Evolutionary conservation across 2,113 vertebrate genomes (phyloP).

Genomic region (Plecturocebus donacophilus): DNA sequence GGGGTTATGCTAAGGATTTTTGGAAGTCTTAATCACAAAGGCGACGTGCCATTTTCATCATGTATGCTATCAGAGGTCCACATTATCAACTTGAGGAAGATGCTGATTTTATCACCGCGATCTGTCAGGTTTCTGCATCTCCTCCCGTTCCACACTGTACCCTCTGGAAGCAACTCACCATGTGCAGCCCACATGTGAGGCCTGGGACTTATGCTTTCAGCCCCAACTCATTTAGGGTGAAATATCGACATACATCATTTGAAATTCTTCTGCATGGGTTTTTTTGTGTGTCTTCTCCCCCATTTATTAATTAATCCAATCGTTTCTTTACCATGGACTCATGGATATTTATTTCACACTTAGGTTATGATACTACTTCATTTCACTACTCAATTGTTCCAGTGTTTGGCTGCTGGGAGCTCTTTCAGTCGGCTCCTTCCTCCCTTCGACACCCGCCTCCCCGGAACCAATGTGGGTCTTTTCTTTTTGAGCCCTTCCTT

Average conservation of each 20-base stretch:
- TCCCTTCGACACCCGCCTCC: background rate
- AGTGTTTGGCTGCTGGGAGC: background rate
- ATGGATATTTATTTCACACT: background rate
- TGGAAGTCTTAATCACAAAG: background rate
- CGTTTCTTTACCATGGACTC: background rate
- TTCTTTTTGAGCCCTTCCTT: background rate
- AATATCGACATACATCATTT: background rate
- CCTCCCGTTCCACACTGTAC: background rate
- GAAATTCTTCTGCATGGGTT: background rate
- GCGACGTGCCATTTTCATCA: background rate
- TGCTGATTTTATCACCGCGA: background rate
- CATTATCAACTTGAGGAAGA: background rate
- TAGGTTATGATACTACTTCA: background rate
- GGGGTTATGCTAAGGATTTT: background rate
- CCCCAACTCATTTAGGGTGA: background rate
- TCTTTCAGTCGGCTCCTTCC: background rate
- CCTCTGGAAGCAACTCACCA: background rate
- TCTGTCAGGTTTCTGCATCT: background rate
- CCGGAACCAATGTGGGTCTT: too few relatives aligned
- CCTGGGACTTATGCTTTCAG: background rate
- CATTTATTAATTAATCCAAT: background rate
- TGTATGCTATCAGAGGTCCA: background rate
- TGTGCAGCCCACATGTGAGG: background rate
- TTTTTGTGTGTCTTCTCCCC: background rate
- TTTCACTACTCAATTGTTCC: background rate